Evolutionary conservation across 2,113 vertebrate species (phyloP).

Genomic region (Porphyrio hochstetteri): DNA sequence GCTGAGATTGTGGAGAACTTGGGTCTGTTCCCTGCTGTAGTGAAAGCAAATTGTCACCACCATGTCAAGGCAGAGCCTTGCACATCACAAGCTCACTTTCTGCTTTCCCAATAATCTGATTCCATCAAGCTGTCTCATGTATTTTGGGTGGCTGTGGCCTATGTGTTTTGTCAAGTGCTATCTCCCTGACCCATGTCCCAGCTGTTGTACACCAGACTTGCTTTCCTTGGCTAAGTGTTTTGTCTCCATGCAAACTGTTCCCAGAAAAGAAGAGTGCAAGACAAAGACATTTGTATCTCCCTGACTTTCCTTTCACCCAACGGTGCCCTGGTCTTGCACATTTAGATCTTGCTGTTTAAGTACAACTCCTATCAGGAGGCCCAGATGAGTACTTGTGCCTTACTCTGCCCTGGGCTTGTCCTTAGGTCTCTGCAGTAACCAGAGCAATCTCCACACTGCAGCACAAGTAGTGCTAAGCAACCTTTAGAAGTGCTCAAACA

Average conservation of each 20-base stretch:
- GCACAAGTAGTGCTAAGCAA: not conserved
- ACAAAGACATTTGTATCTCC: not conserved
- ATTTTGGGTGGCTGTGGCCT: not conserved
- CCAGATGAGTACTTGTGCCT: not conserved
- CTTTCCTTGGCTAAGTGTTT: not conserved
- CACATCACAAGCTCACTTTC: not conserved
- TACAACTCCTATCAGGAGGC: not conserved
- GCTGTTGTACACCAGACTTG: rapidly evolving
- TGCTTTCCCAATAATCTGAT: not conserved
- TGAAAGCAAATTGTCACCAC: not conserved
- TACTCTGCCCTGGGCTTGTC: not conserved
- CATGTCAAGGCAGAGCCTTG: not conserved
- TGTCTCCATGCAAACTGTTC: not conserved
- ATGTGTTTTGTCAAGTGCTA: not conserved
- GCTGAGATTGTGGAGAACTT: not conserved
- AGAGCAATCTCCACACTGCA: not conserved
- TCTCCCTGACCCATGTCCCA: not conserved
- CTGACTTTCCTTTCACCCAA: not conserved
- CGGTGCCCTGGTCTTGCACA: rapidly evolving
- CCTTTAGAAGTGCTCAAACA: not conserved
- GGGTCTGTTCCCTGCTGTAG: rapidly evolving
- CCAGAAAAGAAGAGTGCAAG: not conserved
- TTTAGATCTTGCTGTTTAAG: not conserved
- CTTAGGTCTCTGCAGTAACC: not conserved
- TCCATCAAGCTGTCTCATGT: not conserved